These are phyloP conservation scores for Xiphophorus birchmanni DNA, from an alignment of 2,797 vertebrate genomes.

Conservation along the genomic window DNA sequence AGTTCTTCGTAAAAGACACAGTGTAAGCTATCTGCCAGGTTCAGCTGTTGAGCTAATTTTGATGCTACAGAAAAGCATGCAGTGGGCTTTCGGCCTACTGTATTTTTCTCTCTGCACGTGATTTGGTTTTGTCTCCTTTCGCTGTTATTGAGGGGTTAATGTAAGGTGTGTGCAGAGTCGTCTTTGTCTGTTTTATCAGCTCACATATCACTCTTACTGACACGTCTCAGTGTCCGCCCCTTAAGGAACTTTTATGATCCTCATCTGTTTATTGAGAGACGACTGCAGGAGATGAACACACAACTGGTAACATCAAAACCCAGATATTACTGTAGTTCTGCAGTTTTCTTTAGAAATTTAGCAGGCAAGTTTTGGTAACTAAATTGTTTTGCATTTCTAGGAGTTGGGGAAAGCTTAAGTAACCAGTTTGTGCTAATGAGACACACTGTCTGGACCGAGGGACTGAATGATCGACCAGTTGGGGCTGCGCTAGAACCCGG, in stretches of 20 bases:
- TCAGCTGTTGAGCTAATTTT: constrained; percentile 56
- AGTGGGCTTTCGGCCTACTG: constrained; percentile 54
- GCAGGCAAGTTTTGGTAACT: constrained; percentile 44
- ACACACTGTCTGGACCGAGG: constrained; percentile 73
- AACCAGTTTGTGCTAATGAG: constrained; percentile 75
- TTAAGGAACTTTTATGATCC: constrained; percentile 40
- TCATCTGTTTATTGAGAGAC: constrained; percentile 28
- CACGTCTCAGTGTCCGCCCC: constrained; percentile 14
- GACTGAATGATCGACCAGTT: constrained; percentile 57
- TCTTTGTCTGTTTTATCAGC: constrained; percentile 31
- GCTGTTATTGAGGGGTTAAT: constrained; percentile 24
- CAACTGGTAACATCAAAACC: constrained; percentile 45
- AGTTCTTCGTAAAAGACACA: constrained; percentile 68
- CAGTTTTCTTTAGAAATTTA: constrained; percentile 44
- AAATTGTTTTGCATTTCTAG: constrained; percentile 40
- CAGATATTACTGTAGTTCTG: constrained; percentile 11
- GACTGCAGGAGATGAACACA: constrained; percentile 37
- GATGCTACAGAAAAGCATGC: constrained; percentile 64
- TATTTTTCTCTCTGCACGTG: constrained; percentile 39
- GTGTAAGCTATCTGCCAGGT: constrained; percentile 78
- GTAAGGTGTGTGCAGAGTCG: constrained; percentile 31
- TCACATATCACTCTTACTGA: constrained; percentile 18
- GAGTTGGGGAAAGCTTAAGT: constrained; percentile 52
- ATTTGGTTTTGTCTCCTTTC: constrained; percentile 45
- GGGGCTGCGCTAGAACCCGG: constrained; percentile 67